These are phyloP conservation scores for Thryonomys swinderianus DNA, from an alignment of 2,113 vertebrate species.

Conservation along the genomic window DNA sequence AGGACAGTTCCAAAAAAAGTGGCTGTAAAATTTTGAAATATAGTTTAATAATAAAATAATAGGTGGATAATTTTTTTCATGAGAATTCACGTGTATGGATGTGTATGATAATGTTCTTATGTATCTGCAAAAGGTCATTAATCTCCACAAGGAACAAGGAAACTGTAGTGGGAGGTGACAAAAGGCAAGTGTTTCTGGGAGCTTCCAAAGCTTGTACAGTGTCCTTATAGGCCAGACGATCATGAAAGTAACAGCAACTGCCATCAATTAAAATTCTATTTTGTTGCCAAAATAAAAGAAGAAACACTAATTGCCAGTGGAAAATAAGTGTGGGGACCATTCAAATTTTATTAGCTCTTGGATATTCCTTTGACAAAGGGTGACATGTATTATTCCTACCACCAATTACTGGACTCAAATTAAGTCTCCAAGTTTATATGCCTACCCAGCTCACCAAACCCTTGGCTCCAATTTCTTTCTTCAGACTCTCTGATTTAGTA, in stretches of 20 bases:
- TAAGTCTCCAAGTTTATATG: not conserved
- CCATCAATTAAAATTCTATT: not conserved
- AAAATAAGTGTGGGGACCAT: not conserved
- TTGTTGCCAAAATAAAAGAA: constrained; percentile 6
- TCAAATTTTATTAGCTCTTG: not conserved
- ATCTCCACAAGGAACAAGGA: not conserved
- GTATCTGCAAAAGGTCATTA: not conserved
- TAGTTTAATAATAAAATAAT: not conserved
- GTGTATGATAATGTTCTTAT: not conserved
- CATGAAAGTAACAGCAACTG: not conserved
- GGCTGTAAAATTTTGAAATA: not conserved
- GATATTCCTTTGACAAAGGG: not conserved
- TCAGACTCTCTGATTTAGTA: not conserved
- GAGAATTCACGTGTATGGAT: not conserved
- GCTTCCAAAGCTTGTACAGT: not conserved
- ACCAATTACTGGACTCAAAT: not conserved
- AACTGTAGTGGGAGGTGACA: not conserved
- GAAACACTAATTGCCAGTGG: not conserved
- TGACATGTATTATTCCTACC: not conserved
- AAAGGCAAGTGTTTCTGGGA: not conserved
- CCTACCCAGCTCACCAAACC: not conserved
- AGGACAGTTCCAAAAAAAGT: not conserved
- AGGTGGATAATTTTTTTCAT: not conserved
- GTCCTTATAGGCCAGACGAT: not conserved
- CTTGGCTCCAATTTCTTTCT: not conserved